Evolutionary conservation across 2,797 vertebrate species (phyloP).

Genomic region (Brachyrhaphis roseni): DNA sequence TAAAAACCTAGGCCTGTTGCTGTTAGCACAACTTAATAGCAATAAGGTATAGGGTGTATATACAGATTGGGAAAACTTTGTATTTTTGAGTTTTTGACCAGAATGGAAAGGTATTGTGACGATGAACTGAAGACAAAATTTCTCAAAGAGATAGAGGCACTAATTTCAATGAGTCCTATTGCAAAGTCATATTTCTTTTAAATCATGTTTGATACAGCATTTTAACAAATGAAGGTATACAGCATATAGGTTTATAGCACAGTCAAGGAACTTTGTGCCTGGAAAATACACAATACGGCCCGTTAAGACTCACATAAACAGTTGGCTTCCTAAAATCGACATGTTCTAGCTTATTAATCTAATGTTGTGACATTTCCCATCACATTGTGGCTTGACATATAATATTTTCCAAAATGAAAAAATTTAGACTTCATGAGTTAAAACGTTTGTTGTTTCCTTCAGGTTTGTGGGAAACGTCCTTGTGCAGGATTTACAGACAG

Average conservation of each 20-base stretch:
- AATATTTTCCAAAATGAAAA: background rate
- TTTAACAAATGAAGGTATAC: too few relatives aligned
- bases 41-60: background rate
- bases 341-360: background rate
- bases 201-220: too few relatives aligned
- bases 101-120: too few relatives aligned
- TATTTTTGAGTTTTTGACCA: background rate
- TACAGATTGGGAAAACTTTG: background rate
- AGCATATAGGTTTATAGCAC: too few relatives aligned
- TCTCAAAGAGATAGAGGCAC: too few relatives aligned
- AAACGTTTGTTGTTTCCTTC: slow-evolving; percentile 14
- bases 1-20: background rate
- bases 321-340: background rate
- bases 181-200: too few relatives aligned
- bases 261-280: too few relatives aligned
- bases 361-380: background rate
- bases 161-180: too few relatives aligned
- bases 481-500: slow-evolving; percentile 86
- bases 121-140: too few relatives aligned
- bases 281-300: too few relatives aligned
- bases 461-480: slow-evolving; percentile 89
- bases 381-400: background rate
- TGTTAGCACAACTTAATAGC: too few relatives aligned
- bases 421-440: background rate
- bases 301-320: background rate